Base-by-base conservation (phyloP, 1,140 invertebrate species). In the Campoletis sonorensis region DNA sequence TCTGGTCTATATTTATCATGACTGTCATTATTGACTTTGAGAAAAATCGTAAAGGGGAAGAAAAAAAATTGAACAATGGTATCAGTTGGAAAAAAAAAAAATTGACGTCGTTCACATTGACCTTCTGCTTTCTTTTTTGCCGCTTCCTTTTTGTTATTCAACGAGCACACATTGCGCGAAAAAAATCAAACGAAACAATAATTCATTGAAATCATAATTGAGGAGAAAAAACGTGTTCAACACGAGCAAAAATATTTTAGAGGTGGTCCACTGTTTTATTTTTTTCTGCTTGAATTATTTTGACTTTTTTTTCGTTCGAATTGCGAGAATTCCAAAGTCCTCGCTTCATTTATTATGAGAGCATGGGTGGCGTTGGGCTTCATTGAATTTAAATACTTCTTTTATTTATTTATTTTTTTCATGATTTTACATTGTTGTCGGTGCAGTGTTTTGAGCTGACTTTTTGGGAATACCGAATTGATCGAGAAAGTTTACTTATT, bases 221-320 rank as follows among this genome's bases (percentile, higher is more conserved):
- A n/a, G n/a, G n/a, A n/a, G n/a, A 54, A 21, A 58, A 58, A 58
- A 58, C 0, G 21, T 58, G 54, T 18, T 21, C 18, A 58, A 23
- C 54, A 21, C 4, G 54, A 18, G 27, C 23, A 81, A 49, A 51
- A 54, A 77, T 49, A 49, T 45, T 81, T 82, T 80, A 85, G 85
- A 89, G 87, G 86, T 89, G 86, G 88, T 84, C 87, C 88, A 89
- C 86, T 87, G 73, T 87, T 89, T 86, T 78, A 77, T 79, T 82
- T 78, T 61, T 61, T 82, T 81, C 67, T 68, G 67, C 58, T 79
- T 79, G 54, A 58, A 10, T 58, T 58, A n/a, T n/a, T 58, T n/a
- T 23, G 13, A n/a, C 10, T 54, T 88, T 88, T 87, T 88, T 88
- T 88, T 85, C 84, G 16, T 58, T 58, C n/a, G 54, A 58, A 58